Base-by-base conservation (phyloP, 64 coral and sea anemone genomes). In the Cladopsammia gracilis region DNA sequence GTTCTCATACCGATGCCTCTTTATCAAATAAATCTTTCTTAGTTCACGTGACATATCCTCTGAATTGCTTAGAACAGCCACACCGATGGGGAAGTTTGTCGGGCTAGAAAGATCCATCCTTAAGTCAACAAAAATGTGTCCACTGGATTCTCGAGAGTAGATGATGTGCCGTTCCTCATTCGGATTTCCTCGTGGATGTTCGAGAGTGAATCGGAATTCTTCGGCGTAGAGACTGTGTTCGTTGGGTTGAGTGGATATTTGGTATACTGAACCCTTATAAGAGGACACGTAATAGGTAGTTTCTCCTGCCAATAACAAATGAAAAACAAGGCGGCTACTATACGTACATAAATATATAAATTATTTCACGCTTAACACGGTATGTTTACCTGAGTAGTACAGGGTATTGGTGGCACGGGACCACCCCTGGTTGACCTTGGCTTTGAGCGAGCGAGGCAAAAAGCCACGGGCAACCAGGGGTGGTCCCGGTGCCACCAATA, bases 191-290 rank as follows among this genome's bases (percentile, higher is more conserved):
- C 18, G 48, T 10, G 74, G 48, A 23, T 52, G 19, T 53, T 77
- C 49, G 10, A 77, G 48, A 77, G 47, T 54, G 74, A 77, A 77
- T 77, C 49, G 47, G 11, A 77, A 77, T 23, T 77, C 74, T n/a
- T 57, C 47, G 3, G 48, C 52, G 74, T 77, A 77, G 0, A 10
- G 18, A 24, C 48, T 77, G 47, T 52, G 49, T 18, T 25, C 49
- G 49, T 12, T 53, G 20, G 74, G 74, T 44, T 50, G 74, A 19
- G 20, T 53, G 10, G 48, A 51, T 16, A 77, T 48, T 77, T 48
- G 47, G 50, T 49, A 77, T 18, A 6, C 9, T 53, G 15, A 12
- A 7, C 74, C 74, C 10, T 54, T 54, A 18, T 77, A 53, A 3
- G 74, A 77, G n/a, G 74, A 77, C 6, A 77, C 74, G 74, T 53